Conservation (phyloP, 2,113 vertebrate species). For the Coryphaenoides rupestris region DNA sequence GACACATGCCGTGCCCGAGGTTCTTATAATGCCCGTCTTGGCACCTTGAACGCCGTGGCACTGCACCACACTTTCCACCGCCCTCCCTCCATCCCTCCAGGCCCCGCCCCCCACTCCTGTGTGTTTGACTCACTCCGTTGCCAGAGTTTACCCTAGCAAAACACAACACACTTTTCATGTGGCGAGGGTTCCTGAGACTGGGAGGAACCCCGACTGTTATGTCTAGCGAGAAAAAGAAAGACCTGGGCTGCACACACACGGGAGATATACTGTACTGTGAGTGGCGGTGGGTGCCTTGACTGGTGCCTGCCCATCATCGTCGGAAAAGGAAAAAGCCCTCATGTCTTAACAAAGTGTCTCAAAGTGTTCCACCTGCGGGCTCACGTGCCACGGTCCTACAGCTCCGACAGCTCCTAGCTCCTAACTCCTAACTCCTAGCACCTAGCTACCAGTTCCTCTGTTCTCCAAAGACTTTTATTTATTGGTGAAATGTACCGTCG, state of each 20-base stretch:
- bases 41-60: constrained; percentile 16
- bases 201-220: constrained; percentile 6
- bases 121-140: constrained; percentile 14
- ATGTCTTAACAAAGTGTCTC: constrained; percentile 27
- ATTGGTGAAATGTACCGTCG: too few relatives aligned
- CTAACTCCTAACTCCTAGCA: not conserved
- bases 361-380: constrained; percentile 39
- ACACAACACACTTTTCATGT: not conserved
- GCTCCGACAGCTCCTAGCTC: constrained; percentile 2
- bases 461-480: constrained; percentile 5
- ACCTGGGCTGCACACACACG: not conserved
- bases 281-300: not conserved
- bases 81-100: not conserved
- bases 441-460: not conserved
- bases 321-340: constrained; percentile 15
- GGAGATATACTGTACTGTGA: too few relatives aligned
- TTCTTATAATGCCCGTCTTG: constrained; percentile 17
- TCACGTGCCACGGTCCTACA: constrained; percentile 24
- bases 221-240: constrained; percentile 6
- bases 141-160: constrained; percentile 32
- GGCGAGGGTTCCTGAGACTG: not conserved
- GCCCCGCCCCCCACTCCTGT: too few relatives aligned
- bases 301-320: constrained; percentile 29
- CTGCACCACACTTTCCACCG: constrained; percentile 43
- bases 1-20: constrained; percentile 23